These are phyloP conservation scores for Megalonaias nervosa DNA, from an alignment of 1,140 invertebrate species.

Conservation along the genomic window DNA sequence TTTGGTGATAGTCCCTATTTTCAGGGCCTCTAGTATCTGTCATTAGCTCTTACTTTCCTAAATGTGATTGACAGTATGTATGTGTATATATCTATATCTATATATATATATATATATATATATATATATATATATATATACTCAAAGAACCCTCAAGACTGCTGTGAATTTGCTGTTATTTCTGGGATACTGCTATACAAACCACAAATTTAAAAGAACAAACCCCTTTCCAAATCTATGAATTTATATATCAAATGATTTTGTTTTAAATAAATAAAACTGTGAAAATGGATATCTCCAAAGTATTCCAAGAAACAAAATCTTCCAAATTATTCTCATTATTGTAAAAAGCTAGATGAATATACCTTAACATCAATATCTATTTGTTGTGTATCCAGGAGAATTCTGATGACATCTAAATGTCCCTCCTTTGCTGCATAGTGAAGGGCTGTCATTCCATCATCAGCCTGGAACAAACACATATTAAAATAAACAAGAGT, in stretches of 20 bases:
- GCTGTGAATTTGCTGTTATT: background rate
- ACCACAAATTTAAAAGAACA: background rate
- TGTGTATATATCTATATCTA: too few relatives aligned
- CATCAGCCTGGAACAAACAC: slow-evolving; percentile 78
- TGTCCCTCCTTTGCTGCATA: slow-evolving; percentile 99
- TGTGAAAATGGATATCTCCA: background rate
- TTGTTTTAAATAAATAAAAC: background rate
- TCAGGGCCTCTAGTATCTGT: background rate
- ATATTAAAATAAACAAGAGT: background rate
- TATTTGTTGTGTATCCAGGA: slow-evolving; percentile 85
- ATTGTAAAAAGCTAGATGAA: background rate
- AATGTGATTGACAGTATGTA: background rate
- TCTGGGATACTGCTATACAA: background rate
- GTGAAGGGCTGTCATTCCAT: slow-evolving; percentile 97
- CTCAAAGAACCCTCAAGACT: background rate
- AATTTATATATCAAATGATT: background rate
- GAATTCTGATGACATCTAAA: slow-evolving; percentile 92
- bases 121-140: too few relatives aligned
- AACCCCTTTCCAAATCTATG: background rate
- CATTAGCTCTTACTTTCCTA: background rate
- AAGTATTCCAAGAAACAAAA: background rate
- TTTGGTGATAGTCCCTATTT: background rate
- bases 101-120: too few relatives aligned
- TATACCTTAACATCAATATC: slow-evolving; percentile 61
- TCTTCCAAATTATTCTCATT: background rate